These are phyloP conservation scores for Heliangelus exortis DNA, from an alignment of 2,797 vertebrate genomes.

Conservation along the genomic window DNA sequence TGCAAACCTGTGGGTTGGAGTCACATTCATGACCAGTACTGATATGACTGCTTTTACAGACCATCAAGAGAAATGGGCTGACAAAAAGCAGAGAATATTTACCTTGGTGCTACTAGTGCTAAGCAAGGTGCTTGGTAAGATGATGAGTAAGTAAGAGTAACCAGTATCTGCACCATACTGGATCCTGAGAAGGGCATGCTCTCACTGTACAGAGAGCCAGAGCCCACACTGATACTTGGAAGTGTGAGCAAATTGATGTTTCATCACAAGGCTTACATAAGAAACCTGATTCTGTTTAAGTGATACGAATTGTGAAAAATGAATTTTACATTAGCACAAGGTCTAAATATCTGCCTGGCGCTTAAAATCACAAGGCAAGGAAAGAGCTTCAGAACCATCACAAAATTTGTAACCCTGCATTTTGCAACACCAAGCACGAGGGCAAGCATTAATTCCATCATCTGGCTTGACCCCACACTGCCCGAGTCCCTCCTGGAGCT, in stretches of 20 bases:
- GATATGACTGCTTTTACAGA: neutral
- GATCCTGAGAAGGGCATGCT: neutral
- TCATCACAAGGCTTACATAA: neutral
- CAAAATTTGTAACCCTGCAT: neutral
- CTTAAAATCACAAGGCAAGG: neutral
- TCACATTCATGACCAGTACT: neutral
- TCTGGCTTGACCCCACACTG: neutral
- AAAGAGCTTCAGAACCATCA: neutral
- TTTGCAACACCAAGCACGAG: neutral
- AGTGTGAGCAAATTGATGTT: neutral
- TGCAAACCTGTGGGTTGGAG: neutral
- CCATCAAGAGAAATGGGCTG: neutral
- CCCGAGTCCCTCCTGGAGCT: too few species aligned
- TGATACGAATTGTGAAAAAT: neutral
- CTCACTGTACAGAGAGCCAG: neutral
- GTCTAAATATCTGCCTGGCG: neutral
- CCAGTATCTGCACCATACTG: neutral
- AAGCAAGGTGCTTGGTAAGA: neutral
- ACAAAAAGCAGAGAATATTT: neutral
- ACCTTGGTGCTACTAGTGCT: neutral
- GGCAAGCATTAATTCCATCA: accelerated
- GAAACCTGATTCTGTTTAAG: neutral
- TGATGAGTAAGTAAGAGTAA: neutral
- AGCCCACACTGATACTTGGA: neutral
- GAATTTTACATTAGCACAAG: neutral